Evolutionary conservation across 2,113 vertebrate species (phyloP).

Genomic region (Ceyx margarethae): DNA sequence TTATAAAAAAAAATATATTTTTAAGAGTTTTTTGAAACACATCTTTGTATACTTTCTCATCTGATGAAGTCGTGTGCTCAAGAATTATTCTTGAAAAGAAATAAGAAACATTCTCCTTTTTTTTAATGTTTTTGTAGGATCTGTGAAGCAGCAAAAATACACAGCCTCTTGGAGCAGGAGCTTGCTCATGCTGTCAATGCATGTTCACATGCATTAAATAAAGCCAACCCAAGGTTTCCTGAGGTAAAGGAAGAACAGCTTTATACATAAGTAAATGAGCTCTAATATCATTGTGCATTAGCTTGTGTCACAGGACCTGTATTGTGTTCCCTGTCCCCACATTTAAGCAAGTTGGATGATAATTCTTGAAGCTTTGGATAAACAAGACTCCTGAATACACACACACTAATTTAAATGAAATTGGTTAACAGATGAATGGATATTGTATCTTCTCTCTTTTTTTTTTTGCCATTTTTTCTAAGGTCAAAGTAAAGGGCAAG

Average conservation of each 20-base stretch:
- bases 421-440: background rate
- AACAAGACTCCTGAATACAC: background rate
- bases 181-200: conserved; percentile 97
- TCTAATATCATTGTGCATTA: background rate
- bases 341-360: background rate
- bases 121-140: conserved; percentile 77
- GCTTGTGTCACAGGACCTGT: background rate
- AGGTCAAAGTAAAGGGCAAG: background rate
- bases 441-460: background rate
- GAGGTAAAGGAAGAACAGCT: conserved; percentile 81
- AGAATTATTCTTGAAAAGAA: background rate
- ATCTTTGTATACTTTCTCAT: background rate
- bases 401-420: background rate
- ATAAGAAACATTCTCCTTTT: background rate
- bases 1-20: background rate
- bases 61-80: background rate
- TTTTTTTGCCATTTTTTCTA: background rate
- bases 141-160: conserved; percentile 94
- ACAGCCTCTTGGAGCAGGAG: conserved; percentile 93
- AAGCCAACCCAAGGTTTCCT: conserved; percentile 92
- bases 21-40: background rate
- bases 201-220: conserved; percentile 97
- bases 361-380: background rate
- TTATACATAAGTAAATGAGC: background rate
- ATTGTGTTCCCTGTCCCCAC: background rate